phyloP scores from a whole-genome alignment of 2,888 invertebrate genomes.

The Saturnia japonica region DNA sequence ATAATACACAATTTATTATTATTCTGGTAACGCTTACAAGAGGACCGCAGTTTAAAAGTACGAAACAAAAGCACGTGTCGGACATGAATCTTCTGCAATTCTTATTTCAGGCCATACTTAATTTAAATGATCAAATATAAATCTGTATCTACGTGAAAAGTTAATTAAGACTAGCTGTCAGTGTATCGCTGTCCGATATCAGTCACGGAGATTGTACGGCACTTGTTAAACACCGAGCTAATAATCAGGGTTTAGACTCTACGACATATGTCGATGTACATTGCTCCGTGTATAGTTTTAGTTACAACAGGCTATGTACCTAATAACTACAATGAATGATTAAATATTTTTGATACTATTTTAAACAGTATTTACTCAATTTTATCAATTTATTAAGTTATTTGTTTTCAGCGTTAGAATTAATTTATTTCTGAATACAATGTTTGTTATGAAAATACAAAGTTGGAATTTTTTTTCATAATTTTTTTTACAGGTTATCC shows the following conservation, averaged over 20 bases:
- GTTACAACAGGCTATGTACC: constrained; percentile 26
- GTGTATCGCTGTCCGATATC: constrained; percentile 63
- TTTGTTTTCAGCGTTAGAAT: no score
- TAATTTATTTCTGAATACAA: no score
- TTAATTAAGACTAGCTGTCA: constrained; percentile 67
- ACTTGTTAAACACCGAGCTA: constrained; percentile 61
- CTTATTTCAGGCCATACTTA: constrained; percentile 41
- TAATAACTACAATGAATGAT: constrained; percentile 5
- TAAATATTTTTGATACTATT: not conserved
- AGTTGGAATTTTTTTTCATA: no score
- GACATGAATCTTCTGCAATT: constrained; percentile 33
- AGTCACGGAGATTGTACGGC: constrained; percentile 62
- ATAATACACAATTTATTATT: not conserved
- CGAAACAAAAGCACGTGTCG: constrained; percentile 30
- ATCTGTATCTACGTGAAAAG: constrained; percentile 39
- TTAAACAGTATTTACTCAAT: no score
- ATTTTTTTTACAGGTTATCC: no score
- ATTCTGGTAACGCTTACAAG: constrained; percentile 1
- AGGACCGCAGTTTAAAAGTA: constrained; percentile 29
- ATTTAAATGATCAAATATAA: constrained; percentile 39
- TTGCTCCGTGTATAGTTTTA: constrained; percentile 33
- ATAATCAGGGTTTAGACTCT: constrained; percentile 58
- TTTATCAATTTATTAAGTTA: no score
- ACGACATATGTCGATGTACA: constrained; percentile 40
- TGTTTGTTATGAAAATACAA: no score